Evolutionary conservation across 2,888 invertebrate genomes (phyloP).

Genomic region (Didymodactylos carnosus): DNA sequence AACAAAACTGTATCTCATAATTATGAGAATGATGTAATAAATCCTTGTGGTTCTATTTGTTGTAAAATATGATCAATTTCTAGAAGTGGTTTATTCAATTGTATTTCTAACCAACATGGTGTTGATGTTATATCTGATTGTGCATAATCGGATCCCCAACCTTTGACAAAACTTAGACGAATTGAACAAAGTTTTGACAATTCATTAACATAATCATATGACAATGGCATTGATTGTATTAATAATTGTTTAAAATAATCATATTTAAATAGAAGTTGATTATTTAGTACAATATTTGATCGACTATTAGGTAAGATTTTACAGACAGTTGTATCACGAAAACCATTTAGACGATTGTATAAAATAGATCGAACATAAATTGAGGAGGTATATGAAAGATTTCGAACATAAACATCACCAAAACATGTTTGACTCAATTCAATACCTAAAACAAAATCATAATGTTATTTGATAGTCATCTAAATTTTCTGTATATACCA

Average conservation of each 20-base stretch:
- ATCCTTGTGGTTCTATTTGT: background rate
- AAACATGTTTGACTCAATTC: slow-evolving; percentile 62
- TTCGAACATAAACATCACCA: slow-evolving; percentile 88
- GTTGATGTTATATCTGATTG: slow-evolving; percentile 95
- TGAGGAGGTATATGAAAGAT: slow-evolving; percentile 83
- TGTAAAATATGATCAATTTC: slow-evolving; percentile 54
- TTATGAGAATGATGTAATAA: background rate
- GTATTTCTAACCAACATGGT: slow-evolving; percentile 97
- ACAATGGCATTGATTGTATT: slow-evolving; percentile 85
- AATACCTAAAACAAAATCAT: slow-evolving; percentile 40
- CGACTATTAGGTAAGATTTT: slow-evolving; percentile 55
- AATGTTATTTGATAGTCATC: background rate
- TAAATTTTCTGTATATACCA: slow-evolving; percentile 39
- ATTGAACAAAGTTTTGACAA: slow-evolving; percentile 98
- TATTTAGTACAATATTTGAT: no score
- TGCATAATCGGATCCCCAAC: background rate
- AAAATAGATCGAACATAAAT: slow-evolving; percentile 95
- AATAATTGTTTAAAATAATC: slow-evolving; percentile 57
- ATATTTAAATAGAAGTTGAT: slow-evolving; percentile 96
- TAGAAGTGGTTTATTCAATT: slow-evolving; percentile 84
- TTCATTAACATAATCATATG: slow-evolving; percentile 95
- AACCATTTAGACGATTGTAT: slow-evolving; percentile 91
- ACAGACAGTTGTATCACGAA: slow-evolving; percentile 94
- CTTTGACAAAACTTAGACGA: slow-evolving; percentile 89
- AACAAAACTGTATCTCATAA: no score